Evolutionary conservation across 2,888 invertebrate genomes (phyloP).

Genomic region (Nymphalis urticae): DNA sequence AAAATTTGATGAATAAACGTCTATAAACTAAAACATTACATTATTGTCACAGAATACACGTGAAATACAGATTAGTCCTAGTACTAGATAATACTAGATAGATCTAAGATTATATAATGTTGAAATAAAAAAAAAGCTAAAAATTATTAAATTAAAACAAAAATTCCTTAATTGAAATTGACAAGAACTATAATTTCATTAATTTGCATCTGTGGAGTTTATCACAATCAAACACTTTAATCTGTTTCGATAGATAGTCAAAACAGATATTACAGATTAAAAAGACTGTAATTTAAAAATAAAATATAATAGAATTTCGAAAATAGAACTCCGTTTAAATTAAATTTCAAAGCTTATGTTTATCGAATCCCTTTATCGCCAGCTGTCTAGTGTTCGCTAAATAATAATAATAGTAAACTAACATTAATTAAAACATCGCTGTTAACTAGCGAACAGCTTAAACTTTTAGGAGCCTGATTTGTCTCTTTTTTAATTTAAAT

Average conservation of each 20-base stretch:
- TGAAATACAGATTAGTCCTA: too few species aligned
- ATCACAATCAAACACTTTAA: background rate
- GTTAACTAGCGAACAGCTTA: constrained; percentile 26
- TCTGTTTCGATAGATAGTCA: background rate
- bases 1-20: too few species aligned
- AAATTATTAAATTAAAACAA: too few species aligned
- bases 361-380: constrained; percentile 3
- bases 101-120: too few species aligned
- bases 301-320: background rate
- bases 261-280: background rate
- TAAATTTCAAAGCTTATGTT: constrained; percentile 10
- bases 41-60: too few species aligned
- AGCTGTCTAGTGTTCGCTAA: constrained; percentile 7
- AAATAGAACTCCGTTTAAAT: constrained; percentile 13
- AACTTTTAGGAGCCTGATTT: constrained; percentile 27
- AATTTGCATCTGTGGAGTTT: too few species aligned
- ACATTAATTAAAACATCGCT: constrained; percentile 31
- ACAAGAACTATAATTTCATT: too few species aligned
- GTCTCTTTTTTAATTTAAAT: constrained; percentile 29
- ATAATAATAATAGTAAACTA: constrained; percentile 20
- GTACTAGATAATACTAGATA: too few species aligned
- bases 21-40: too few species aligned
- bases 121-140: too few species aligned
- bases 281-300: background rate
- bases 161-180: too few species aligned